These are phyloP conservation scores for Neuroterus valhalla DNA, from an alignment of 1,140 invertebrate genomes.

Conservation along the genomic window DNA sequence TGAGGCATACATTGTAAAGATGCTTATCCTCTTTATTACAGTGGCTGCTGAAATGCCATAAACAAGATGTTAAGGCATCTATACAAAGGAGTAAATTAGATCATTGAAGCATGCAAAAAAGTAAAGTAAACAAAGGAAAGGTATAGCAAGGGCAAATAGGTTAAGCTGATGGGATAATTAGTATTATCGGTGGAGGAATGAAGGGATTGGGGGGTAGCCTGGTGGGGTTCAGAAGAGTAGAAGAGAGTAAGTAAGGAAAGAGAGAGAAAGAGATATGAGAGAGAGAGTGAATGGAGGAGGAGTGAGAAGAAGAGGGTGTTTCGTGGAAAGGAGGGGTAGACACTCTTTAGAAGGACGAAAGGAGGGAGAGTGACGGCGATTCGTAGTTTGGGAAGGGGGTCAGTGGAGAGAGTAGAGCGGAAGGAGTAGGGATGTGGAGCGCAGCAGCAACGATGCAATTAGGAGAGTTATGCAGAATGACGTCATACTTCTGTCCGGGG, in stretches of 20 bases:
- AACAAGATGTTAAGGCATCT: no score
- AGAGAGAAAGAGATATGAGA: no score
- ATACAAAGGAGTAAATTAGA: no score
- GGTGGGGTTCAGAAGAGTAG: not conserved
- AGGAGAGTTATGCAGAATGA: conserved; percentile 75
- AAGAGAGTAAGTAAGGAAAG: no score
- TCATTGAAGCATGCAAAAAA: no score
- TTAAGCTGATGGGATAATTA: not conserved
- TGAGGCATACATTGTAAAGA: no score
- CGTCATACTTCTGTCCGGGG: conserved; percentile 72
- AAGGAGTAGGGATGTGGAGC: conserved; percentile 37
- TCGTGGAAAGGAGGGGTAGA: conserved; percentile 36
- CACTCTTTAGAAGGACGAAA: not conserved
- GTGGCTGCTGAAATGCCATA: no score
- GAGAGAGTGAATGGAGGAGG: not conserved
- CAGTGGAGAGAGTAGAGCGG: conserved; percentile 36
- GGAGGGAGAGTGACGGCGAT: conserved; percentile 42
- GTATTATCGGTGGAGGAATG: not conserved
- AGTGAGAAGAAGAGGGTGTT: conserved; percentile 32
- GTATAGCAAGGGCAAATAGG: not conserved
- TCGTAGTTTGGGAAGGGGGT: not conserved
- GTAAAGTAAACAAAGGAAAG: not conserved
- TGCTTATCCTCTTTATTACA: no score
- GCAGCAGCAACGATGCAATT: conserved; percentile 70
- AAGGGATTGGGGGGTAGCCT: not conserved